Percentiles rank a stretch among this genome's conserved stretches.
Evolutionary conservation across 1,140 invertebrate genomes (phyloP).

Genomic region (Ganaspis sp.): DNA sequence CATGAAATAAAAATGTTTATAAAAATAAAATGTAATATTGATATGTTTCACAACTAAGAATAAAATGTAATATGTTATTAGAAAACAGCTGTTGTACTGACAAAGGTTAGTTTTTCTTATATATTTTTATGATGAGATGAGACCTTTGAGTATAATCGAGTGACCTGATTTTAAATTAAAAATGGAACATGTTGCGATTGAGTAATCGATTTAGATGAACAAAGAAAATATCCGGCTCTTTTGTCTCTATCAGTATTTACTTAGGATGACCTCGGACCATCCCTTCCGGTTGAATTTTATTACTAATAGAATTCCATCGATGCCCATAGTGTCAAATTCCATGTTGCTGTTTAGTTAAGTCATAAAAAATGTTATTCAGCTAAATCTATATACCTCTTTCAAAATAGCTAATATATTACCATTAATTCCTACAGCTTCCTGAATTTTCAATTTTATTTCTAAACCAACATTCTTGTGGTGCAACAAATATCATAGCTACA

Average conservation of each 20-base stretch:
- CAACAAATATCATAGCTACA: background rate
- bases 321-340: background rate
- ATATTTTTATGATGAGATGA: no score
- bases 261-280: slow-evolving; percentile 63
- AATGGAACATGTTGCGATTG: slow-evolving; percentile 57
- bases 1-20: no score
- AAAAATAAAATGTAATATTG: no score
- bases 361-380: slow-evolving; percentile 22
- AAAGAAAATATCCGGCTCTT: slow-evolving; percentile 51
- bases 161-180: slow-evolving; percentile 28
- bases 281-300: slow-evolving; percentile 66
- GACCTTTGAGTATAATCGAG: no score
- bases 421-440: slow-evolving; percentile 24
- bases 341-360: background rate
- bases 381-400: background rate
- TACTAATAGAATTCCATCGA: slow-evolving; percentile 42
- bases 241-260: slow-evolving; percentile 53
- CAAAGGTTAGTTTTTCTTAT: no score
- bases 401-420: slow-evolving; percentile 6
- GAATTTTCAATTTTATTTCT: slow-evolving; percentile 15
- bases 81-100: no score
- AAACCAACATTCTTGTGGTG: slow-evolving; percentile 17
- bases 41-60: no score
- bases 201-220: slow-evolving; percentile 65
- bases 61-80: no score